A percentile compares a stretch with the other conserved stretches of the same genome.
phyloP scores from a whole-genome alignment of 2,113 vertebrate species.

The Calypte anna region DNA sequence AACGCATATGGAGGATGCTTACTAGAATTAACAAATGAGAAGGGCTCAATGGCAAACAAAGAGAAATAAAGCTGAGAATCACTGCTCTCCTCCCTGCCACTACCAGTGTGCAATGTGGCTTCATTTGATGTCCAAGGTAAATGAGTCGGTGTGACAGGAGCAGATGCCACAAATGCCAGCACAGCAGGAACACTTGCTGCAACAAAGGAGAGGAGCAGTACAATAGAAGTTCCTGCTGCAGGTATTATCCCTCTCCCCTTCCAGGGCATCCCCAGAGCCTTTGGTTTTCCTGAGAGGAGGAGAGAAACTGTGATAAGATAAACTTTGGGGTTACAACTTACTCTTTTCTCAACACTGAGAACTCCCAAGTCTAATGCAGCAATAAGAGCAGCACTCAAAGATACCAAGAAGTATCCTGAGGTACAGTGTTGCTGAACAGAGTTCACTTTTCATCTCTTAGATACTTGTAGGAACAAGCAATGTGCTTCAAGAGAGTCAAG shows the following conservation, averaged over 20 bases:
- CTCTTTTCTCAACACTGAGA: not conserved
- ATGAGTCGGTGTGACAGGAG: not conserved
- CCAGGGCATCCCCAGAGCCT: accelerated
- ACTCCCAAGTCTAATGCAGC: not conserved
- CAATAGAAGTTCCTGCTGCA: not conserved
- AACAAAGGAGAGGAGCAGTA: not conserved
- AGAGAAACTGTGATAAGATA: not conserved
- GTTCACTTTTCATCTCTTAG: not conserved
- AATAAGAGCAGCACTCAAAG: not conserved
- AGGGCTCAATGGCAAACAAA: slow-evolving; percentile 8
- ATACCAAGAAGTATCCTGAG: not conserved
- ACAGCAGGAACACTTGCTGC: not conserved
- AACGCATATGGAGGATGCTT: slow-evolving; percentile 20
- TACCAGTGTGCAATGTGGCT: not conserved
- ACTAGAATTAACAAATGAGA: not conserved
- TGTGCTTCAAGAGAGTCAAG: not conserved
- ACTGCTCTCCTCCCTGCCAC: slow-evolving; percentile 34
- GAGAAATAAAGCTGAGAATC: not conserved
- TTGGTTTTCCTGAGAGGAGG: not conserved
- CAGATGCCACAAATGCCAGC: not conserved
- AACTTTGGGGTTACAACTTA: accelerated
- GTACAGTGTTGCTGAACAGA: not conserved
- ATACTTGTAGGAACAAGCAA: not conserved
- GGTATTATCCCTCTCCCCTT: not conserved
- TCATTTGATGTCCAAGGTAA: not conserved